Percentiles rank a stretch among this genome's conserved stretches.
Evolutionary conservation across 2,888 invertebrate species (phyloP).

Genomic region (Leptopilina drosophilae): DNA sequence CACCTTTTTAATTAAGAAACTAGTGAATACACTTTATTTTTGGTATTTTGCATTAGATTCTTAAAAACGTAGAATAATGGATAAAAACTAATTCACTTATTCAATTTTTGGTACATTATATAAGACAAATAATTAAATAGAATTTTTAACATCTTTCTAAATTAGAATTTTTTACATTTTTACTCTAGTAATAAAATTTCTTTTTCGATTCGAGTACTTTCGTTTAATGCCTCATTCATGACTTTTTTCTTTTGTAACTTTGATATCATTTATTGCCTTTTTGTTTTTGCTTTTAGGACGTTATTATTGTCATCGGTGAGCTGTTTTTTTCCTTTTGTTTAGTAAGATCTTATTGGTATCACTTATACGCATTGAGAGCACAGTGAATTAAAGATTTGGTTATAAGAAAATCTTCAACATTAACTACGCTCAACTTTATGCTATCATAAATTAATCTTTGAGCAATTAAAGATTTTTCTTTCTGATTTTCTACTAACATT

Average conservation of each 20-base stretch:
- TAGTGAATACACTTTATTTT: too few species aligned
- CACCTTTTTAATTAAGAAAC: too few species aligned
- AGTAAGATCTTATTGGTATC: conserved; percentile 44
- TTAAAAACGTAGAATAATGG: too few species aligned
- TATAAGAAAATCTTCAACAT: conserved; percentile 44
- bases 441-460: conserved; percentile 52
- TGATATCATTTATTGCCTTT: neutral
- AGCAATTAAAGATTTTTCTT: conserved; percentile 50
- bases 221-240: neutral
- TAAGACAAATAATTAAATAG: too few species aligned
- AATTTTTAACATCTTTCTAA: too few species aligned
- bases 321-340: conserved; percentile 30
- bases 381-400: conserved; percentile 50
- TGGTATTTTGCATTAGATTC: too few species aligned
- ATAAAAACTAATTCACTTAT: too few species aligned
- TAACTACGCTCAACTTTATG: conserved; percentile 44
- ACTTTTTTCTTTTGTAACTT: neutral
- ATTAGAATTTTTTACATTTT: neutral
- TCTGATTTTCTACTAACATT: conserved; percentile 53
- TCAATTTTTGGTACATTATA: too few species aligned
- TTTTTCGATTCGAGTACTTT: neutral
- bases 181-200: conserved; percentile 1
- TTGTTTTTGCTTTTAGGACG: neutral
- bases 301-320: neutral
- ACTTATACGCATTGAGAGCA: conserved; percentile 45